These are phyloP conservation scores for Diadema setosum DNA, from an alignment of 35 echinoderm and acorn worm species.

Conservation along the genomic window DNA sequence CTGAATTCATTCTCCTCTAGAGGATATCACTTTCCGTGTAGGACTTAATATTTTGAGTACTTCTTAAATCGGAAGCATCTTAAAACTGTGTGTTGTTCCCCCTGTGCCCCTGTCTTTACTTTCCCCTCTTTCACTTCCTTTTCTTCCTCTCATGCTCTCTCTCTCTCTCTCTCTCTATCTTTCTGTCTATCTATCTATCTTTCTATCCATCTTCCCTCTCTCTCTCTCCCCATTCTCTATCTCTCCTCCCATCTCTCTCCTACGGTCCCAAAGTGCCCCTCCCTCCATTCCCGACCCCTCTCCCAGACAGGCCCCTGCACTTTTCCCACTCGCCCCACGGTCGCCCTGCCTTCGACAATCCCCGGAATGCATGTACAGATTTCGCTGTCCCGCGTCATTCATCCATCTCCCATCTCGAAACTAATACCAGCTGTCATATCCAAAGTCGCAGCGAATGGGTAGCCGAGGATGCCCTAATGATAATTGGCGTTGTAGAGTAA, in stretches of 20 bases:
- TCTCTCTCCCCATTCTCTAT: background rate
- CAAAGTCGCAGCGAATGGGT: constrained; percentile 1
- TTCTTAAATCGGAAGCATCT: no score
- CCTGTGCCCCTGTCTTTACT: background rate
- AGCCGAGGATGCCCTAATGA: background rate
- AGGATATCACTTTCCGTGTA: no score
- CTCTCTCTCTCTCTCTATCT: background rate
- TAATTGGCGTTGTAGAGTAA: background rate
- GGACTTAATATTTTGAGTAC: no score
- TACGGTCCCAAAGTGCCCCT: background rate
- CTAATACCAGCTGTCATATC: background rate
- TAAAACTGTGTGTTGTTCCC: no score
- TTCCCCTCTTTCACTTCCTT: background rate
- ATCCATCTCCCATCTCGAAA: background rate
- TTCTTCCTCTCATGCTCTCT: background rate
- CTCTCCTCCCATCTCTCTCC: background rate
- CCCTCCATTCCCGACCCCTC: background rate
- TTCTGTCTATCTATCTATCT: background rate
- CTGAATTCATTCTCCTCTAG: no score
- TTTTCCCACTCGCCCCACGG: background rate
- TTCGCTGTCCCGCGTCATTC: background rate
- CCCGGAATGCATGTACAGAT: background rate
- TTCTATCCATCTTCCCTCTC: background rate
- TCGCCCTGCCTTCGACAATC: background rate
- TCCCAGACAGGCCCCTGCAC: background rate